Conservation (phyloP, 1,140 invertebrate species). For the Rhagoletis pomonella region DNA sequence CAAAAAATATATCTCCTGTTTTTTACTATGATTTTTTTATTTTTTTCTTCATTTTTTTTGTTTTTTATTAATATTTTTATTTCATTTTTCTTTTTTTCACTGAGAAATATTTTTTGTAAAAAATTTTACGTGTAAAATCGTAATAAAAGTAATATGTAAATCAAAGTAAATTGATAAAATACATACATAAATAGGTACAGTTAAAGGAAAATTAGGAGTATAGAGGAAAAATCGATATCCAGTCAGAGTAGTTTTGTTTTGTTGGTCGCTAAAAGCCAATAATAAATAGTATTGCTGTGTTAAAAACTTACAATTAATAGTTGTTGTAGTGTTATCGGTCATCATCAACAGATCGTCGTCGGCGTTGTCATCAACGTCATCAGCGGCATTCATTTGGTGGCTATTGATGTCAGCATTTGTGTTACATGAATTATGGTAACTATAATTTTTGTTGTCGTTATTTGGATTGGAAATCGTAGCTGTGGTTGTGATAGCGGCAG, state of each 20-base stretch:
- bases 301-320: slow-evolving; percentile 70
- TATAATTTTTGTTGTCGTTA: slow-evolving; percentile 58
- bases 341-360: slow-evolving; percentile 54
- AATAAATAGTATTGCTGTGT: slow-evolving; percentile 54
- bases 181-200: slow-evolving; percentile 50
- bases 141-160: slow-evolving; percentile 44
- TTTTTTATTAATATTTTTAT: slow-evolving; percentile 58
- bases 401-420: slow-evolving; percentile 34
- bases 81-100: slow-evolving; percentile 25
- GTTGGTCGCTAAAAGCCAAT: slow-evolving; percentile 49
- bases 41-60: slow-evolving; percentile 58
- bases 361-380: slow-evolving; percentile 26
- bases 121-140: slow-evolving; percentile 49
- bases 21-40: slow-evolving; percentile 55
- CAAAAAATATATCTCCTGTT: slow-evolving; percentile 20
- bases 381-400: not conserved
- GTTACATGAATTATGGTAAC: slow-evolving; percentile 55
- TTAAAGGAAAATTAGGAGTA: slow-evolving; percentile 36
- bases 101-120: slow-evolving; percentile 51
- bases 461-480: slow-evolving; percentile 52
- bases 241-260: not conserved
- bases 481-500: slow-evolving; percentile 57
- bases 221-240: slow-evolving; percentile 27
- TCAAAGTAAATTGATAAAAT: slow-evolving; percentile 42
- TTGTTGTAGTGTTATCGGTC: slow-evolving; percentile 58